A percentile compares a stretch with the other conserved stretches of the same genome.
Evolutionary conservation across 2,113 vertebrate genomes (phyloP).

Genomic region (Cacatua alba): DNA sequence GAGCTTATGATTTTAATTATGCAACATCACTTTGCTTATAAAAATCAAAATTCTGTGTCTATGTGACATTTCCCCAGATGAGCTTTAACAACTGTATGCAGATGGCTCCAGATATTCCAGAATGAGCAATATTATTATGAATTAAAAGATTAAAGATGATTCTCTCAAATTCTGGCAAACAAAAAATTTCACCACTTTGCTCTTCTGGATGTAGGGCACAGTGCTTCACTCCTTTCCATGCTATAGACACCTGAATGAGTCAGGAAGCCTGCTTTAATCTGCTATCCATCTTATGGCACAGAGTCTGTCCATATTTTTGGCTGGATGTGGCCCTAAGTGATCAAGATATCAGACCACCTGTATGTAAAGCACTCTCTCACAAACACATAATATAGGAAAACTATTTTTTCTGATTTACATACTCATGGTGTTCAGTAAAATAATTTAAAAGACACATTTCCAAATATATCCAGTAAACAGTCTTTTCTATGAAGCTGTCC

Average conservation of each 20-base stretch:
- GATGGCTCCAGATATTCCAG: not conserved
- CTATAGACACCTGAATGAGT: not conserved
- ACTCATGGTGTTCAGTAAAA: not conserved
- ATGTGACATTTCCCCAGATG: not conserved
- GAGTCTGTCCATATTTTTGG: not conserved
- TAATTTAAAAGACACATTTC: not conserved
- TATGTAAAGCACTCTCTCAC: not conserved
- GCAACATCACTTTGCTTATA: not conserved
- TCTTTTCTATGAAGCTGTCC: not conserved
- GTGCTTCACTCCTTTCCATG: not conserved
- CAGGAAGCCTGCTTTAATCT: not conserved
- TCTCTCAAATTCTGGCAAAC: not conserved
- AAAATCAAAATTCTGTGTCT: not conserved
- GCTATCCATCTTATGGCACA: not conserved
- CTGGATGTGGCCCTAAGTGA: not conserved
- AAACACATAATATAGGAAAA: not conserved
- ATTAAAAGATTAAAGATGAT: not conserved
- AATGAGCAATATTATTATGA: not conserved
- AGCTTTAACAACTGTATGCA: not conserved
- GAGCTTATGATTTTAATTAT: not conserved
- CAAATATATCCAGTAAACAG: not conserved
- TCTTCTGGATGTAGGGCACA: not conserved
- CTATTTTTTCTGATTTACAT: not conserved
- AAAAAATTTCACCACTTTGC: not conserved
- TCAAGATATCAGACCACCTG: not conserved